These are phyloP conservation scores for Colistium nudipinnis DNA, from an alignment of 2,113 vertebrate genomes.

Conservation along the genomic window DNA sequence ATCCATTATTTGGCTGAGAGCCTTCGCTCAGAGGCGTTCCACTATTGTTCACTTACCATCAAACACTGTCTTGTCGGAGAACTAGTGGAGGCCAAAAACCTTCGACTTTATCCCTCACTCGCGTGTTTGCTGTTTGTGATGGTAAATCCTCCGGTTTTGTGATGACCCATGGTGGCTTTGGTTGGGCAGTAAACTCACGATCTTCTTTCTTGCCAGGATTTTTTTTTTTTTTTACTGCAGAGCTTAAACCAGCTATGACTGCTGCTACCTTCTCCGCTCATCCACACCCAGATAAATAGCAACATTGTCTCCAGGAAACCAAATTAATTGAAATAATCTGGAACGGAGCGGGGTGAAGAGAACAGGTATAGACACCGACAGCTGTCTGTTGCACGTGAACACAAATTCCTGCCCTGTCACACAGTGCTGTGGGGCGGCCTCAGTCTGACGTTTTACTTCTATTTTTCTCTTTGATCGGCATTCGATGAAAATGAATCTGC, in stretches of 20 bases:
- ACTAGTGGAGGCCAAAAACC: slow-evolving; percentile 13
- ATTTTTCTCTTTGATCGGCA: slow-evolving; percentile 43
- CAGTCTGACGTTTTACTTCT: slow-evolving; percentile 35
- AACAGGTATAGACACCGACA: slow-evolving; percentile 68
- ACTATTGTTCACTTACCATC: slow-evolving; percentile 23
- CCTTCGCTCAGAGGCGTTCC: slow-evolving; percentile 11
- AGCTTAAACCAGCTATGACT: slow-evolving; percentile 73
- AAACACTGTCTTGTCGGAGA: slow-evolving; percentile 20
- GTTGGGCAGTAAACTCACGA: slow-evolving; percentile 43
- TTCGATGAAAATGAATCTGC: slow-evolving; percentile 42
- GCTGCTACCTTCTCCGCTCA: slow-evolving; percentile 28
- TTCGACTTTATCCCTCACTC: slow-evolving; percentile 34
- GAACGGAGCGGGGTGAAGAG: slow-evolving; percentile 34
- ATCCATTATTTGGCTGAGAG: slow-evolving; percentile 28
- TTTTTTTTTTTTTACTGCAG: slow-evolving; percentile 68
- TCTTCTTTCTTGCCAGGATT: slow-evolving; percentile 52
- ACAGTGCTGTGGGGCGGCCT: neutral
- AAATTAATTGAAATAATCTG: slow-evolving; percentile 72
- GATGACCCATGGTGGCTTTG: slow-evolving; percentile 49
- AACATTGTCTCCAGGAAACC: slow-evolving; percentile 78
- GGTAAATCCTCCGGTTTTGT: slow-evolving; percentile 59
- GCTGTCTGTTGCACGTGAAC: slow-evolving; percentile 45
- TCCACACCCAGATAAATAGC: slow-evolving; percentile 75
- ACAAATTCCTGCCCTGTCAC: slow-evolving; percentile 35
- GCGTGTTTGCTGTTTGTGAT: slow-evolving; percentile 49